Conservation (phyloP, 2,888 invertebrate species). For the Trichopoda pennipes region DNA sequence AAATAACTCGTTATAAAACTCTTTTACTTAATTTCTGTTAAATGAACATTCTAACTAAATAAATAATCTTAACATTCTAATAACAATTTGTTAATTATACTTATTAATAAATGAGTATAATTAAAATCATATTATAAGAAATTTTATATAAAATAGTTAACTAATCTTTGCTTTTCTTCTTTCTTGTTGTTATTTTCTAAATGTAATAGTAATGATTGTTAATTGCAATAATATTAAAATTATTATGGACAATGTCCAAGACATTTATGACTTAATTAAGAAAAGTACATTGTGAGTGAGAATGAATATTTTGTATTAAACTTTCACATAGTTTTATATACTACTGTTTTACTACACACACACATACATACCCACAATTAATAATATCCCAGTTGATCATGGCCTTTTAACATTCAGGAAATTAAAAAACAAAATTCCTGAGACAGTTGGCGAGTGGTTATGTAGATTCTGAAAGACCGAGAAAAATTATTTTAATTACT, state of each 20-base stretch:
- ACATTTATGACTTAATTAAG: constrained; percentile 45
- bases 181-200: background rate
- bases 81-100: background rate
- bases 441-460: too few species aligned
- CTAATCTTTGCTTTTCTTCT: background rate
- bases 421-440: too few species aligned
- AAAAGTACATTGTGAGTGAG: background rate
- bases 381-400: background rate
- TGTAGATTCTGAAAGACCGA: too few species aligned
- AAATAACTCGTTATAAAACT: too few species aligned
- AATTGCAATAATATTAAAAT: constrained; percentile 14
- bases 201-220: background rate
- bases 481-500: too few species aligned
- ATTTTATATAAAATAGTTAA: background rate
- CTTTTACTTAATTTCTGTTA: too few species aligned
- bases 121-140: background rate
- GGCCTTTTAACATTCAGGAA: too few species aligned
- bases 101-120: background rate
- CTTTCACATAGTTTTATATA: background rate
- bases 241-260: constrained; percentile 11
- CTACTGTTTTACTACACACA: background rate
- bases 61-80: background rate
- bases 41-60: too few species aligned
- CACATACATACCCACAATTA: background rate
- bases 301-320: background rate